Base-by-base conservation (phyloP, 2,888 invertebrate genomes). In the Tethea ocularis region DNA sequence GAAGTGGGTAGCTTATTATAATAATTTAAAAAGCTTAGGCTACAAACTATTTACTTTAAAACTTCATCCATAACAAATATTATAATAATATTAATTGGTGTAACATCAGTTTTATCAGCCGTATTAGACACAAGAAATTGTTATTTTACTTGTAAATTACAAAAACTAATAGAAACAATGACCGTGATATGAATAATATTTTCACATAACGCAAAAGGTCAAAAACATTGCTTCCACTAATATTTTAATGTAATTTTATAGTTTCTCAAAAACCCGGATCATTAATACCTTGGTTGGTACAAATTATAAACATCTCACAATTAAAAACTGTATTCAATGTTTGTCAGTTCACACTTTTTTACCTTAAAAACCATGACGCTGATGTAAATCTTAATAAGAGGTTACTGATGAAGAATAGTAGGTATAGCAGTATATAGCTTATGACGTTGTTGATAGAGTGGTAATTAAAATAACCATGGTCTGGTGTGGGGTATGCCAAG, bases 271-370 rank as follows among this genome's bases (percentile, higher is more conserved):
- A 68, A 65, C 55, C 64, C 69, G 67, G 68, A 73, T 63, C 60
- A 65, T 51, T 22, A 52, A 41, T 10, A 66, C 64, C 64, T 69
- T 60, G 59, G 1, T 56, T 57, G 58, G 8, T 58, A 58, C 53
- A 53, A n/a, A 57, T 56, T 62, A 65, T 65, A 64, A 52, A 29
- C 41, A 38, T n/a, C 5, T 62, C 24, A 51, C 56, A 62, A 61
- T 36, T 65, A 65, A 69, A 33, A 33, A 13, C 33, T 33, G 33
- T 33, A 33, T 58, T 63, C 51, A 52, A 59, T 17, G 29, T 57
- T 51, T 58, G 56, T 60, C 38, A 36, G 20, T 62, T 63, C 63
- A 65, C 63, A 64, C 63, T 71, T 67, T 62, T 70, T 63, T 71
- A 60, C 64, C 66, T 67, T 59, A 61, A n/a, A 61, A 59, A 61